Conservation (phyloP, 2,888 invertebrate genomes). For the Phania funesta region DNA sequence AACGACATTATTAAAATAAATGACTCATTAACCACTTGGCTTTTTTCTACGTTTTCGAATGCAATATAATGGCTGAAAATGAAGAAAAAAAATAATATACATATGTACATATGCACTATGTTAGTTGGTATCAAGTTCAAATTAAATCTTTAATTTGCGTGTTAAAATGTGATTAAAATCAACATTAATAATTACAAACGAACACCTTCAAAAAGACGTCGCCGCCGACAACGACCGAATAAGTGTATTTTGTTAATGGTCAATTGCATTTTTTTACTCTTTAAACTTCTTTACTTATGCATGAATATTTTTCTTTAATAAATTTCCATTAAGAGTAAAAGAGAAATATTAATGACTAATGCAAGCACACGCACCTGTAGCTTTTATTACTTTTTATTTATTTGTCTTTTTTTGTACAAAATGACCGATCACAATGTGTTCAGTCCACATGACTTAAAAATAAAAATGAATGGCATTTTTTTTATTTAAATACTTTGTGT, state of each 20-base stretch:
- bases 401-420: no score
- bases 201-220: neutral
- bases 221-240: slow-evolving; percentile 7
- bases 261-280: neutral
- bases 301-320: slow-evolving; percentile 1
- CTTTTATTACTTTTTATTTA: no score
- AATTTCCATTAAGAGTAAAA: neutral
- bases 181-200: no score
- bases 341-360: slow-evolving; percentile 16
- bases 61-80: slow-evolving; percentile 3
- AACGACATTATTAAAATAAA: neutral
- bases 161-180: slow-evolving; percentile 70
- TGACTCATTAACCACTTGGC: slow-evolving; percentile 38
- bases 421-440: neutral
- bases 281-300: neutral
- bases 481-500: neutral
- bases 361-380: slow-evolving; percentile 53
- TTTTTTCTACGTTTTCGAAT: neutral
- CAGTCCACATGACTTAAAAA: neutral
- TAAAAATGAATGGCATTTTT: neutral
- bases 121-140: slow-evolving; percentile 67
- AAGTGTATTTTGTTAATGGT: neutral
- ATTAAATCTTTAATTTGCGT: slow-evolving; percentile 71
- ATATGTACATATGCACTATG: neutral
- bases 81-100: neutral